Evolutionary conservation across 2,888 invertebrate genomes (phyloP).

Genomic region (Eupeodes latifasciatus): DNA sequence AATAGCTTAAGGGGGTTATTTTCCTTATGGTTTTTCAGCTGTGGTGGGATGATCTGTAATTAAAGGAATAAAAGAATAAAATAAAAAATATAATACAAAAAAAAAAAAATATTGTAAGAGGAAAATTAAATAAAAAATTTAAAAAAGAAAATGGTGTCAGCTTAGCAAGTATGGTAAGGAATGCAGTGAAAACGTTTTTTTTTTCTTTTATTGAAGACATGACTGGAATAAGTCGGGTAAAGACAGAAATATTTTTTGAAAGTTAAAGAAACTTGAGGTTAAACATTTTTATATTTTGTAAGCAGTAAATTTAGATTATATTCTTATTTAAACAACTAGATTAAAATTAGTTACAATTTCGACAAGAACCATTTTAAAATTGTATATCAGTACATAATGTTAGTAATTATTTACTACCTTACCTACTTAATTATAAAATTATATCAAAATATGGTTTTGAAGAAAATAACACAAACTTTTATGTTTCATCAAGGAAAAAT

Average conservation of each 20-base stretch:
- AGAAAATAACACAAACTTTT: no score
- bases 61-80: neutral
- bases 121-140: neutral
- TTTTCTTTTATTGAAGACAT: neutral
- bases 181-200: conserved; percentile 3
- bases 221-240: neutral
- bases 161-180: neutral
- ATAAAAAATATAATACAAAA: conserved; percentile 19
- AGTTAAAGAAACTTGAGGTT: no score
- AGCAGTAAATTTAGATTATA: no score
- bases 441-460: no score
- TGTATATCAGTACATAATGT: no score
- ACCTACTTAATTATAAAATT: no score
- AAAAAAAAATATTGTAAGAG: conserved; percentile 6
- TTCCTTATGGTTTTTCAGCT: conserved; percentile 26
- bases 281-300: no score
- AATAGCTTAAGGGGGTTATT: conserved; percentile 23
- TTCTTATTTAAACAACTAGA: no score
- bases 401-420: no score
- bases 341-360: no score
- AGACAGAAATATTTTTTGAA: neutral
- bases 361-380: no score
- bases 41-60: conserved; percentile 63
- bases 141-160: conserved; percentile 43
- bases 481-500: no score